Conservation (phyloP, 2,888 invertebrate species). For the Acanthosepion pharaonis region DNA sequence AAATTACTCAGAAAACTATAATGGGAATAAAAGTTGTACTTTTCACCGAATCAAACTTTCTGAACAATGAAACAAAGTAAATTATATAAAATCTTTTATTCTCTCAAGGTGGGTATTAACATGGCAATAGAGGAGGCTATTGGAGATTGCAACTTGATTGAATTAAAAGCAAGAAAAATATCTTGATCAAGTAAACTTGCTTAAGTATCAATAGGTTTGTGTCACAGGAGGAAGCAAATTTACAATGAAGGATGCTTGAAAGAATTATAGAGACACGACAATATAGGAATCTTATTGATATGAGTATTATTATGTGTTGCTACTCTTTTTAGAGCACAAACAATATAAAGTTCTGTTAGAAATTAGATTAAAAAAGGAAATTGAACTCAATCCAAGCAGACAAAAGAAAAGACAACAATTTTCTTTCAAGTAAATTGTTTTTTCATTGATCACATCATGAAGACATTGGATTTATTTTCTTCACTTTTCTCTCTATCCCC, state of each 20-base stretch:
- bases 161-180: background rate
- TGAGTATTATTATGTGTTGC: background rate
- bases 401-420: constrained; percentile 20
- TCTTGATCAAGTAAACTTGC: background rate
- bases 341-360: background rate
- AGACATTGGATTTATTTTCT: background rate
- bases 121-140: background rate
- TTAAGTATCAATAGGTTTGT: background rate
- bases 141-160: background rate
- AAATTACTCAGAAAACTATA: background rate
- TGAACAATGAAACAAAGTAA: background rate
- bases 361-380: background rate
- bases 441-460: background rate
- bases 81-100: background rate
- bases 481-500: background rate
- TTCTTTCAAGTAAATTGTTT: background rate
- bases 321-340: background rate
- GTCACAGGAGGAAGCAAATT: background rate
- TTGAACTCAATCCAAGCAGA: background rate
- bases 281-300: background rate
- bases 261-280: background rate
- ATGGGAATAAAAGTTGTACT: background rate
- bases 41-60: background rate
- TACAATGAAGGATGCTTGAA: background rate
- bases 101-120: background rate